Conservation (phyloP, 2,888 invertebrate species). For the Agelastica alni region DNA sequence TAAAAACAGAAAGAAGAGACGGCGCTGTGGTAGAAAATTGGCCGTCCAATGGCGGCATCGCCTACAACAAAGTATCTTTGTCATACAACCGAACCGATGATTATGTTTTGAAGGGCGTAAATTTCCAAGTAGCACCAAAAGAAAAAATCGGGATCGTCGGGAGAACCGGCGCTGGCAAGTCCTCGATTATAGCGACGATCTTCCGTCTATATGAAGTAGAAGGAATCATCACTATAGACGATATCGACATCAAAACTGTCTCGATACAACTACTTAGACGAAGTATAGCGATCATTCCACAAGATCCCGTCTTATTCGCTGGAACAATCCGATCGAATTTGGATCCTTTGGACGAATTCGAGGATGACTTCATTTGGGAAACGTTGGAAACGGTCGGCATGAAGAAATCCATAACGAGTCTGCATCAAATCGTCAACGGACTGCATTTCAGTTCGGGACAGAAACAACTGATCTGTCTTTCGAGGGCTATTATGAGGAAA, state of each 20-base stretch:
- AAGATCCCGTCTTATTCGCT: slow-evolving; percentile 83
- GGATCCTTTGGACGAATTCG: slow-evolving; percentile 81
- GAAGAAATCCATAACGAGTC: slow-evolving; percentile 67
- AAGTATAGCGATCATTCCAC: slow-evolving; percentile 81
- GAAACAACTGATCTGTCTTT: slow-evolving; percentile 61
- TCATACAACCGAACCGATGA: slow-evolving; percentile 73
- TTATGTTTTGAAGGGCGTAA: slow-evolving; percentile 71
- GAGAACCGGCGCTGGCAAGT: slow-evolving; percentile 82
- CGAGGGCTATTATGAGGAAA: slow-evolving; percentile 58
- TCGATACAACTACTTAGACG: slow-evolving; percentile 75
- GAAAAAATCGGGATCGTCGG: slow-evolving; percentile 80
- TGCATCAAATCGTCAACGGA: slow-evolving; percentile 54
- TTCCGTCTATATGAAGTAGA: slow-evolving; percentile 77
- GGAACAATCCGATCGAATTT: slow-evolving; percentile 85
- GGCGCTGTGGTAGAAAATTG: slow-evolving; percentile 66
- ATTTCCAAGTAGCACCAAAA: slow-evolving; percentile 67
- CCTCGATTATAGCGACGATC: slow-evolving; percentile 73
- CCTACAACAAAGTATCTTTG: slow-evolving; percentile 70
- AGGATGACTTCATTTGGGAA: slow-evolving; percentile 78
- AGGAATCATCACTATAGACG: slow-evolving; percentile 83
- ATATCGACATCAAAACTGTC: slow-evolving; percentile 68
- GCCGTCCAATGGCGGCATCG: slow-evolving; percentile 73
- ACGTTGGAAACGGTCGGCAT: slow-evolving; percentile 73
- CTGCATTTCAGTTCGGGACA: slow-evolving; percentile 60
- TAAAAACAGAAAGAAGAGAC: slow-evolving; percentile 53